These are phyloP conservation scores for Epistrophe eligans DNA, from an alignment of 2,888 invertebrate species.

Conservation along the genomic window DNA sequence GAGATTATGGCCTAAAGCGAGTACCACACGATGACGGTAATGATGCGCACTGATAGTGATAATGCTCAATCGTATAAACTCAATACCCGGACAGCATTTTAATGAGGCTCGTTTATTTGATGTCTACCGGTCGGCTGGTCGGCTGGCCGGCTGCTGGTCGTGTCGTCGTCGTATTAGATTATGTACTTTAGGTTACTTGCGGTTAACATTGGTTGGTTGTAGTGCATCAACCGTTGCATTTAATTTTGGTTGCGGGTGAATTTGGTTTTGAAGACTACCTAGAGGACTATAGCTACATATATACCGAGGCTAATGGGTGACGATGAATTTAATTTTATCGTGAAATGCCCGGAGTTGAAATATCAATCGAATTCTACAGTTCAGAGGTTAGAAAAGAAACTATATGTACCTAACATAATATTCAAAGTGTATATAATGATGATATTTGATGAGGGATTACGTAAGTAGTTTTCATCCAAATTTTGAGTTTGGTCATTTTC, in stretches of 20 bases:
- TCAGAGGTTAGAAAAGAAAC: conserved; percentile 4
- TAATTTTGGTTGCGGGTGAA: conserved; percentile 7
- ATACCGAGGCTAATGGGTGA: not conserved
- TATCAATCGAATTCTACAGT: not conserved
- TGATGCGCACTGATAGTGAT: conserved; percentile 61
- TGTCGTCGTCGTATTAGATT: conserved; percentile 13
- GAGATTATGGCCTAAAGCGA: conserved; percentile 46
- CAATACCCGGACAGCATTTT: conserved; percentile 59
- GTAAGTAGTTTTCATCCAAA: not conserved
- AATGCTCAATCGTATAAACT: conserved; percentile 60
- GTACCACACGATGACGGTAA: conserved; percentile 55
- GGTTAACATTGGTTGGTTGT: conserved; percentile 9
- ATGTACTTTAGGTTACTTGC: conserved; percentile 38
- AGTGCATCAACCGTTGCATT: conserved; percentile 8
- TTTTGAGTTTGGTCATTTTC: not conserved
- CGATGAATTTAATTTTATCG: not conserved
- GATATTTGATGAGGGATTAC: not conserved
- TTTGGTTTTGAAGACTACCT: not conserved
- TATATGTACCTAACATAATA: not conserved
- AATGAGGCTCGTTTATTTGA: conserved; percentile 64
- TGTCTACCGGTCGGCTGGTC: conserved; percentile 15
- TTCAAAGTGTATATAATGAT: not conserved
- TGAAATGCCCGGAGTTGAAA: not conserved
- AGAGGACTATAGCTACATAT: too few relatives aligned
- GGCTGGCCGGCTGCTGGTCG: not conserved